A percentile compares a stretch with the other conserved stretches of the same genome.
These are phyloP conservation scores for Cabera pusaria DNA, from an alignment of 2,888 invertebrate genomes.

Conservation along the genomic window DNA sequence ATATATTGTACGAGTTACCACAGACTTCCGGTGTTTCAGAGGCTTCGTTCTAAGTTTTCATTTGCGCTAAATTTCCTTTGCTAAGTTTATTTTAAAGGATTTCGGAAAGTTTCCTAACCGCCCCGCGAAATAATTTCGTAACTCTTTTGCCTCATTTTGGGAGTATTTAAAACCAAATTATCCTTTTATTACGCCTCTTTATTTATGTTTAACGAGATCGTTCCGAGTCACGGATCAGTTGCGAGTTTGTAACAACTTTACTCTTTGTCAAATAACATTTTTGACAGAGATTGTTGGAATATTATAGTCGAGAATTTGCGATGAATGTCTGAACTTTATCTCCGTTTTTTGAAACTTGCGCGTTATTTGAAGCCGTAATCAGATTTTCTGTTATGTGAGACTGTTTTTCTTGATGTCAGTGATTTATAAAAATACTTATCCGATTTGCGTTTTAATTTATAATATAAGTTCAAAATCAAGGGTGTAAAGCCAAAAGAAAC, in stretches of 20 bases:
- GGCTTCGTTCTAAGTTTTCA: conserved; percentile 22
- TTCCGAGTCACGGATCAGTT: neutral
- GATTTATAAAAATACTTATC: too few relatives aligned
- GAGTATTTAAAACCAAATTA: conserved; percentile 17
- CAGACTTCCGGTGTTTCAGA: conserved; percentile 22
- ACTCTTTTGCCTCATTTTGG: conserved; percentile 17
- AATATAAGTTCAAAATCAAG: too few relatives aligned
- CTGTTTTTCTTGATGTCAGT: too few relatives aligned
- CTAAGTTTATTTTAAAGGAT: conserved; percentile 20
- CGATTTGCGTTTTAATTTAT: too few relatives aligned
- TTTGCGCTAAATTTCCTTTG: conserved; percentile 19
- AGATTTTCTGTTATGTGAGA: too few relatives aligned
- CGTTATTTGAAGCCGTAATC: too few relatives aligned
- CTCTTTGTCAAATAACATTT: too few relatives aligned
- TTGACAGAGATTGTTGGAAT: too few relatives aligned
- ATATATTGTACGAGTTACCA: conserved; percentile 21
- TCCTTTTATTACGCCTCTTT: conserved; percentile 13
- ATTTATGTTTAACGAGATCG: conserved; percentile 9
- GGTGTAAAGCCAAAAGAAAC: too few relatives aligned
- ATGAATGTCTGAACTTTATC: too few relatives aligned
- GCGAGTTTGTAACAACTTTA: conserved; percentile 2
- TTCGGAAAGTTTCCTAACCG: conserved; percentile 16
- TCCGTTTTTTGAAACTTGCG: too few relatives aligned
- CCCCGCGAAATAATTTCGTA: conserved; percentile 18
- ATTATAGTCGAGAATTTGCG: too few relatives aligned